Conservation (phyloP, 2,888 invertebrate species). For the Limnephilus rhombicus region DNA sequence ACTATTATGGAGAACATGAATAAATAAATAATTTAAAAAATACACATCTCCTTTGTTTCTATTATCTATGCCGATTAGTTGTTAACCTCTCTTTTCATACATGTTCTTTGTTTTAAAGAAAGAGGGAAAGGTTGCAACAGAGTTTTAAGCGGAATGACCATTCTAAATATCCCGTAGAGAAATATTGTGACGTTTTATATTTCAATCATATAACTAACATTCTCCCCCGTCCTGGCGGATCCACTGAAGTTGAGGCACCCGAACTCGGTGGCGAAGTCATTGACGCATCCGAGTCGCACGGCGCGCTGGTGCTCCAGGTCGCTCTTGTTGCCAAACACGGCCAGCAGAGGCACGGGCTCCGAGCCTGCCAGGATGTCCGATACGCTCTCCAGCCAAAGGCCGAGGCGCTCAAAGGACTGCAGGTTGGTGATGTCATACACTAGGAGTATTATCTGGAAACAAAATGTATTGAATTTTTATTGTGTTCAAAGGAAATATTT, state of each 20-base stretch:
- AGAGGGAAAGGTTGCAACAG: not conserved
- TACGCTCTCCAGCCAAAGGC: constrained; percentile 83
- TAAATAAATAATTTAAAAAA: too few relatives aligned
- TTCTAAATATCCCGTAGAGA: not conserved
- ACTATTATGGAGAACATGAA: too few relatives aligned
- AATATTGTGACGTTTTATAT: not conserved
- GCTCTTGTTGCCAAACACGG: constrained; percentile 84
- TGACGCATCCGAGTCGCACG: constrained; percentile 81
- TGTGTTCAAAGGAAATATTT: not conserved
- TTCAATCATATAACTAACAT: constrained; percentile 72
- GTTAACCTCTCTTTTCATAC: too few relatives aligned
- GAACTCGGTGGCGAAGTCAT: constrained; percentile 81
- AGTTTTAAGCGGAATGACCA: not conserved
- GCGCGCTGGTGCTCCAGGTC: constrained; percentile 86
- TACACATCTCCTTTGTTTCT: too few relatives aligned
- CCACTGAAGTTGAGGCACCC: constrained; percentile 80
- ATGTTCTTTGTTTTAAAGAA: too few relatives aligned
- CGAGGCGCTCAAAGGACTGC: constrained; percentile 87
- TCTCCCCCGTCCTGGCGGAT: constrained; percentile 86
- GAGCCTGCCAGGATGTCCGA: constrained; percentile 72
- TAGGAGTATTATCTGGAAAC: constrained; percentile 84
- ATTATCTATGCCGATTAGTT: too few relatives aligned
- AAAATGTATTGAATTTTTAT: constrained; percentile 2
- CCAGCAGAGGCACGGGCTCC: constrained; percentile 74
- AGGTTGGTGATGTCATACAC: constrained; percentile 91